Percentiles rank a stretch among this genome's conserved stretches.
Evolutionary conservation across 2,888 invertebrate species (phyloP).

Genomic region (Melipona beecheii): DNA sequence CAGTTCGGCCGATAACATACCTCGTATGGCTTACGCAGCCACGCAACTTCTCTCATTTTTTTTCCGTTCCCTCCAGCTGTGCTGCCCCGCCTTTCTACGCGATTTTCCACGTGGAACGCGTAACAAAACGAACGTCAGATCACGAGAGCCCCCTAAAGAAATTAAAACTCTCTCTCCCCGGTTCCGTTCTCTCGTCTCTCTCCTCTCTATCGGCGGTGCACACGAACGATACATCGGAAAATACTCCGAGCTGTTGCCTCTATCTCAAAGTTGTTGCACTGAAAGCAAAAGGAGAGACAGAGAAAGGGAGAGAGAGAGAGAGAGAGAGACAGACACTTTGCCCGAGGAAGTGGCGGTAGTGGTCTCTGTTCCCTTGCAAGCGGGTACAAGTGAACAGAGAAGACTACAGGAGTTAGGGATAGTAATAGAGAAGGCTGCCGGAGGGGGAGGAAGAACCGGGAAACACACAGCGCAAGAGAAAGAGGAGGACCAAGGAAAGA

Average conservation of each 20-base stretch:
- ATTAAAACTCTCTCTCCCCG: constrained; percentile 56
- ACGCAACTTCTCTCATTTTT: constrained; percentile 31
- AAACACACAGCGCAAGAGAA: constrained; percentile 43
- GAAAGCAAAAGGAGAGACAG: constrained; percentile 14
- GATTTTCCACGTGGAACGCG: constrained; percentile 15
- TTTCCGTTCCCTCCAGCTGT: constrained; percentile 11
- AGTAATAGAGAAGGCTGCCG: not conserved
- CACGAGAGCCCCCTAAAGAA: constrained; percentile 40
- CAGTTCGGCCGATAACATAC: not conserved
- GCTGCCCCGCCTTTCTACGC: not conserved
- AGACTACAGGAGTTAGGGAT: constrained; percentile 8
- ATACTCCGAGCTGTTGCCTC: constrained; percentile 49
- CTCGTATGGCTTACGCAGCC: not conserved
- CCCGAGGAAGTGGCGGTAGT: constrained; percentile 44
- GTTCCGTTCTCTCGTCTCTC: not conserved
- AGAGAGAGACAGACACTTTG: constrained; percentile 24
- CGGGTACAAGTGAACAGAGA: constrained; percentile 32
- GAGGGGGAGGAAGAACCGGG: constrained; percentile 26
- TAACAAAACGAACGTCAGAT: constrained; percentile 21
- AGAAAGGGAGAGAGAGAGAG: not conserved
- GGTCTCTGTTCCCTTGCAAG: constrained; percentile 55
- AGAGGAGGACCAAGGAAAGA: constrained; percentile 31
- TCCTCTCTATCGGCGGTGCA: not conserved
- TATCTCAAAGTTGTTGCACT: constrained; percentile 45
- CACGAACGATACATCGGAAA: constrained; percentile 30